Conservation (phyloP, 2,888 invertebrate genomes). For the Ganaspis brasiliensis region DNA sequence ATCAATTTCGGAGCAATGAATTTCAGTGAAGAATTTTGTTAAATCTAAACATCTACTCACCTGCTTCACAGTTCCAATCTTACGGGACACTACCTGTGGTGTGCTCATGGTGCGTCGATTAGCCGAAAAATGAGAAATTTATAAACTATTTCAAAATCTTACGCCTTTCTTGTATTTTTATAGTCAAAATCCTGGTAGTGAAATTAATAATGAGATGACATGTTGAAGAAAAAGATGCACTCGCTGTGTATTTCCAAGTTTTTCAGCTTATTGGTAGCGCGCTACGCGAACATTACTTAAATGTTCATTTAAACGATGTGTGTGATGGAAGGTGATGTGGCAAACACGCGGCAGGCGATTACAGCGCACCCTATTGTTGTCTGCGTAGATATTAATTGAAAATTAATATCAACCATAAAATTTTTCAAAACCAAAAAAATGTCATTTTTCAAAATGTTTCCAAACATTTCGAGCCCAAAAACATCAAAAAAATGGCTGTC, state of each 20-base stretch:
- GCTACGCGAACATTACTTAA: constrained; percentile 72
- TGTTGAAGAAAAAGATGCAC: constrained; percentile 63
- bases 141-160: constrained; percentile 14
- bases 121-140: constrained; percentile 46
- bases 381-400: neutral
- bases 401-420: neutral
- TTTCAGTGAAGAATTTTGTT: neutral
- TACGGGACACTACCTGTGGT: constrained; percentile 61
- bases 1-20: neutral
- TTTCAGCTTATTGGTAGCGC: constrained; percentile 69
- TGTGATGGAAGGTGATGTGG: no score
- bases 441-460: neutral
- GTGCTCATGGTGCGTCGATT: constrained; percentile 60
- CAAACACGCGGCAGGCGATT: constrained; percentile 76
- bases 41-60: constrained; percentile 76
- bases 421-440: neutral
- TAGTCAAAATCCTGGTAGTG: constrained; percentile 8
- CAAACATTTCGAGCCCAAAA: no score
- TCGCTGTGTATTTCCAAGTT: constrained; percentile 70
- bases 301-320: constrained; percentile 67
- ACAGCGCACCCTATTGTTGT: constrained; percentile 63
- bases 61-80: constrained; percentile 84
- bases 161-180: constrained; percentile 19
- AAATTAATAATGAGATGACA: constrained; percentile 70
- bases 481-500: neutral